Base-by-base conservation (phyloP, 2,797 vertebrate genomes). In the Florisuga fusca region DNA sequence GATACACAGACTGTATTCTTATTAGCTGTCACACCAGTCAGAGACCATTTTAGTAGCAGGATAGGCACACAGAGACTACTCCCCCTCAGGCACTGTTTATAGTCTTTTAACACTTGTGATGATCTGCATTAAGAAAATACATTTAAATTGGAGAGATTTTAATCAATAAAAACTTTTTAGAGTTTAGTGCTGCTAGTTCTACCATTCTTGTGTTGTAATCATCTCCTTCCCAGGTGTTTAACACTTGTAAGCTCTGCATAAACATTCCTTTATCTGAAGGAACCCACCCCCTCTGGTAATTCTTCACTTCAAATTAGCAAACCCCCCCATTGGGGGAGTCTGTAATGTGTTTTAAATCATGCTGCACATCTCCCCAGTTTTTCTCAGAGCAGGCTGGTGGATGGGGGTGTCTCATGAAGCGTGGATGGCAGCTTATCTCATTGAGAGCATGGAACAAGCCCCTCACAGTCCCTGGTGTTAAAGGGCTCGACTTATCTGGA, bases 371-470 rank as follows among this genome's bases (percentile, higher is more conserved):
- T 78, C 88, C 45, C 67, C 62, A 12, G 54, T n/a, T 89, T 67
- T 59, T 68, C 89, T 93, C 67, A 45, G 76, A 83, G 88, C 34
- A 4, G 64, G 89, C 84, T 87, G 97, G 93, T 96, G 94, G 90
- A 57, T 34, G 34, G 75, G 85, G 87, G 97, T 97, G 97, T 96
- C 84, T 51, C 29, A 57, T 89, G 94, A 97, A 95, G 97, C 90
- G 95, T 61, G 79, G 97, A 98, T 82, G 93, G 97, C 96, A 87
- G 95, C 87, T 98, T 97, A 98, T 98, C 98, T 96, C 53, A 45
- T 61, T 54, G 95, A 93, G 96, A 97, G 95, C 93, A 95, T 41
- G 94, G 97, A 97, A 97, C 97, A 96, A 97, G 96, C 93, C 81
- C 94, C 94, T 96, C 69, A 61, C 97, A 95, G 97, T 75, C 92